These are phyloP conservation scores for Takifugu bimaculatus DNA, from an alignment of 2,113 vertebrate genomes.

Conservation along the genomic window DNA sequence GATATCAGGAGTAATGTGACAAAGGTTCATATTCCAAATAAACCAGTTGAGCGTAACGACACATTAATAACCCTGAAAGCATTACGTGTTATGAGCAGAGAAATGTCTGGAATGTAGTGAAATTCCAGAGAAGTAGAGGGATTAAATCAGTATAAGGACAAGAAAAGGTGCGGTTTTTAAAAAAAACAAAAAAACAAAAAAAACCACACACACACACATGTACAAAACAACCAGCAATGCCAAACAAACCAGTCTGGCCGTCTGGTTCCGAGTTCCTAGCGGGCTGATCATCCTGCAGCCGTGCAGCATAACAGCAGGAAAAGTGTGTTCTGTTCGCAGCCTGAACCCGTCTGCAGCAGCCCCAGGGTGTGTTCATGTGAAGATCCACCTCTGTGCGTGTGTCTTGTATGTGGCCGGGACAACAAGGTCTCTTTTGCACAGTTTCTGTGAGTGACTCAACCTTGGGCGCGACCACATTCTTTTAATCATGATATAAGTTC, in stretches of 20 bases:
- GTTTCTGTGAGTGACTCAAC: constrained; percentile 14
- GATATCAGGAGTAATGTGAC: too few species aligned
- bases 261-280: constrained; percentile 52
- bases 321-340: constrained; percentile 45
- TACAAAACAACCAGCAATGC: constrained; percentile 46
- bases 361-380: constrained; percentile 33
- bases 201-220: background rate
- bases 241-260: constrained; percentile 54
- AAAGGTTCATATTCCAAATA: too few species aligned
- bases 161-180: background rate
- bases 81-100: too few species aligned
- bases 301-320: constrained; percentile 39
- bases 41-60: too few species aligned
- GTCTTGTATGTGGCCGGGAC: background rate
- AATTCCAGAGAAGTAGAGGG: too few species aligned
- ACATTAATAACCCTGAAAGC: too few species aligned
- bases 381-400: background rate
- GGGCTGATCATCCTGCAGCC: constrained; percentile 16
- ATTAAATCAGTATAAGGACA: background rate
- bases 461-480: constrained; percentile 5
- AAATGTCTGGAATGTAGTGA: too few species aligned
- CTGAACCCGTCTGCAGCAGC: constrained; percentile 2
- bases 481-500: background rate
- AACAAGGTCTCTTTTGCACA: constrained; percentile 1
- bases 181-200: too few species aligned